Percentiles rank a stretch among this genome's conserved stretches.
Conservation (phyloP, 92 coral and sea anemone species). For the Heliopora coerulea region DNA sequence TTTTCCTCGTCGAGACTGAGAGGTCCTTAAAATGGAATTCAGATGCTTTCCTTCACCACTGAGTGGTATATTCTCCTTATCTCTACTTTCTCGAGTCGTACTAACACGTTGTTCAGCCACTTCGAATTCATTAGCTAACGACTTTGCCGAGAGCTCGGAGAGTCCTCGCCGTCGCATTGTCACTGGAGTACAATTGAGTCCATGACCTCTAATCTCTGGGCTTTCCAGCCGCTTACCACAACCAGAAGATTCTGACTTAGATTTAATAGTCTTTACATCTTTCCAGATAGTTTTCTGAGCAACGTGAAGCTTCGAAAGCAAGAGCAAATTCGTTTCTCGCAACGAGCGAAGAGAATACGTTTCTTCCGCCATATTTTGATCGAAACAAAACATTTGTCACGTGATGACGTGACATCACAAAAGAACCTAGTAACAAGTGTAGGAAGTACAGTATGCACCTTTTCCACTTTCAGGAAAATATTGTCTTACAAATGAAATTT, state of each 20-base stretch:
- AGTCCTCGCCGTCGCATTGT: conserved; percentile 5
- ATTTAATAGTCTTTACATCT: conserved; percentile 60
- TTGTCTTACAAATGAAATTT: too few relatives aligned
- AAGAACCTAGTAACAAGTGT: too few relatives aligned
- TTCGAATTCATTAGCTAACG: conserved; percentile 1
- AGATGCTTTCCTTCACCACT: not conserved
- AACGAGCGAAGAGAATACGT: conserved; percentile 66
- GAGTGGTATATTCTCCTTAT: conserved; percentile 2
- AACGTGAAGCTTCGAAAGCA: conserved; percentile 65
- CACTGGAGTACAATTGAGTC: conserved; percentile 20
- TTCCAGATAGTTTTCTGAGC: conserved; percentile 72
- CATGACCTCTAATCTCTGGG: conserved; percentile 9
- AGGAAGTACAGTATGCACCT: too few relatives aligned
- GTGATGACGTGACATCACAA: conserved; percentile 6
- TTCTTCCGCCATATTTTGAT: conserved; percentile 82
- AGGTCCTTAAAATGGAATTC: conserved; percentile 28
- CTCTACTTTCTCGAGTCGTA: not conserved
- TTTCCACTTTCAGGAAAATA: too few relatives aligned
- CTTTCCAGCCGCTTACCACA: not conserved
- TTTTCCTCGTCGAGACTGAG: not conserved
- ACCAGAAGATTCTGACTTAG: conserved; percentile 27
- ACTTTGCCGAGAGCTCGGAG: conserved; percentile 13
- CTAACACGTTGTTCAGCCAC: conserved; percentile 1
- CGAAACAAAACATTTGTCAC: too few relatives aligned
- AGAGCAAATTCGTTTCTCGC: conserved; percentile 64